A percentile compares a stretch with the other conserved stretches of the same genome.
Evolutionary conservation across 2,113 vertebrate species (phyloP).

Genomic region (Ceyx melanurus): DNA sequence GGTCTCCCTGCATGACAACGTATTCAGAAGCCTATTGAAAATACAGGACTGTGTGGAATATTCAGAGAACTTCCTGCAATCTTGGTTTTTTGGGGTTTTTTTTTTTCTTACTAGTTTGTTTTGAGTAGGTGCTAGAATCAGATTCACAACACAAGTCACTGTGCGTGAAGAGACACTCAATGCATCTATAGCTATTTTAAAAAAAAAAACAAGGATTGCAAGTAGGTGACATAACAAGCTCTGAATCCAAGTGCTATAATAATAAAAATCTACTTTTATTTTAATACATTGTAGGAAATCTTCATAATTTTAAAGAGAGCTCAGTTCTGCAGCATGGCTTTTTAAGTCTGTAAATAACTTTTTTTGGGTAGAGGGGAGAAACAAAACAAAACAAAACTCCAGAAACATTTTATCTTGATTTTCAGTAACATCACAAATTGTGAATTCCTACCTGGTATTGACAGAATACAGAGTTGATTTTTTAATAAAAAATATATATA

Average conservation of each 20-base stretch:
- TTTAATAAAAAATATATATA: constrained; percentile 86
- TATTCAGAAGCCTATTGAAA: constrained; percentile 75
- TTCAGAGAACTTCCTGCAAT: constrained; percentile 82
- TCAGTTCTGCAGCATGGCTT: constrained; percentile 93
- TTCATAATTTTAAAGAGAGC: constrained; percentile 93
- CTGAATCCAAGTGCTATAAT: constrained; percentile 96
- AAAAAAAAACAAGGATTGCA: constrained; percentile 76
- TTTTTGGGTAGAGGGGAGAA: constrained; percentile 74
- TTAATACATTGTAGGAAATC: constrained; percentile 98
- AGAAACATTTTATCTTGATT: constrained; percentile 75
- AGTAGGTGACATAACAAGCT: constrained; percentile 82
- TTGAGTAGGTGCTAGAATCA: constrained; percentile 91
- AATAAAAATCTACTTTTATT: constrained; percentile 98
- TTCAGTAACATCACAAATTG: constrained; percentile 88
- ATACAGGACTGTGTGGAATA: constrained; percentile 74
- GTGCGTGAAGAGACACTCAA: constrained; percentile 83
- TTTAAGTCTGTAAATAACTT: constrained; percentile 99
- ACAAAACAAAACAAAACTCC: constrained; percentile 78
- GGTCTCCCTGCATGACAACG: constrained; percentile 92
- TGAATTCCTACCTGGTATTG: constrained; percentile 93
- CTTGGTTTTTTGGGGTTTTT: constrained; percentile 30
- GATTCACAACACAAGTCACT: constrained; percentile 85
- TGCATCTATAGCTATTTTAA: constrained; percentile 59
- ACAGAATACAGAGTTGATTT: constrained; percentile 92
- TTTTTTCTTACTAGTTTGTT: constrained; percentile 62